Evolutionary conservation across 92 coral and sea anemone genomes (phyloP).

Genomic region (Diadumene lineata): DNA sequence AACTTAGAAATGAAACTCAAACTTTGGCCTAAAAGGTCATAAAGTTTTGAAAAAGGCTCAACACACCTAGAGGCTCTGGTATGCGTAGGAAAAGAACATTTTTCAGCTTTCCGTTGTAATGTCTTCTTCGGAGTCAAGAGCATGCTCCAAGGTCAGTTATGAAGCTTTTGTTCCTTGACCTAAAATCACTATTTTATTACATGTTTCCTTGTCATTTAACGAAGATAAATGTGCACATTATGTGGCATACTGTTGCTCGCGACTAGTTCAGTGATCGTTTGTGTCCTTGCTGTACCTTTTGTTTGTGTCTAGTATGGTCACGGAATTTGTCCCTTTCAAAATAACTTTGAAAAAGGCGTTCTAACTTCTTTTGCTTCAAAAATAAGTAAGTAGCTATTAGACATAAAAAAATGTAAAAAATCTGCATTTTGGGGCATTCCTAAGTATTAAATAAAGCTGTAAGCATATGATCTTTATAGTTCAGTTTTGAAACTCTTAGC

Average conservation of each 20-base stretch:
- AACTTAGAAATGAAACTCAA: slow-evolving; percentile 10
- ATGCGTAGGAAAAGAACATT: slow-evolving; percentile 9
- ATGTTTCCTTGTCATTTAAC: slow-evolving; percentile 12
- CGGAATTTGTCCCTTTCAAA: not conserved
- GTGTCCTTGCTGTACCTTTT: not conserved
- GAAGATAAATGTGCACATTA: slow-evolving; percentile 13
- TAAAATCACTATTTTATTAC: slow-evolving; percentile 7
- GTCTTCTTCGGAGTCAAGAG: slow-evolving; percentile 10
- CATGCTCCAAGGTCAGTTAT: slow-evolving; percentile 6
- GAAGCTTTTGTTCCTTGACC: slow-evolving; percentile 10
- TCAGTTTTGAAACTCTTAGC: too few species aligned
- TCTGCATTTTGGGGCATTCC: too few species aligned
- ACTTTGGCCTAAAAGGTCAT: slow-evolving; percentile 20
- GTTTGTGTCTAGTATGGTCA: not conserved
- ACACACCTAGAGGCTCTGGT: slow-evolving; percentile 10
- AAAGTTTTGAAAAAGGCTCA: slow-evolving; percentile 7
- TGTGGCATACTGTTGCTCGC: not conserved
- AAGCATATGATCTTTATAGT: too few species aligned
- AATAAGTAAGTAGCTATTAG: not conserved
- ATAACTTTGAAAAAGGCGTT: not conserved
- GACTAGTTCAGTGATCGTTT: not conserved
- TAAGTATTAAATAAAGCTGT: not conserved
- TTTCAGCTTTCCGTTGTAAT: slow-evolving; percentile 17
- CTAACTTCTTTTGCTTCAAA: too few species aligned
- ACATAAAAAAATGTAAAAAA: too few species aligned